Evolutionary conservation across 2,888 invertebrate species (phyloP).

Genomic region (Keiferia lycopersicella): DNA sequence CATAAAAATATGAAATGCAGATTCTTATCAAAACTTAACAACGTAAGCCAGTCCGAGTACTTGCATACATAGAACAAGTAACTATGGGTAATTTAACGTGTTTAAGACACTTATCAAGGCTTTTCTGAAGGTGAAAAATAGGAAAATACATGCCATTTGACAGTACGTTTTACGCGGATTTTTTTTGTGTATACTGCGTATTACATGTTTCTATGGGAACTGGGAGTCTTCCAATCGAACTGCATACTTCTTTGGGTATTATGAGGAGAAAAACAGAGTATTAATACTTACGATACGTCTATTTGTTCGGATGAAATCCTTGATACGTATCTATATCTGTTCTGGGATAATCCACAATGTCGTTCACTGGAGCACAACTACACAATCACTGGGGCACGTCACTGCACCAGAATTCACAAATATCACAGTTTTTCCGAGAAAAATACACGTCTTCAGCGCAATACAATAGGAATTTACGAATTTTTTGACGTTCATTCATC

Average conservation of each 20-base stretch:
- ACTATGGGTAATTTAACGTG: slow-evolving; percentile 15
- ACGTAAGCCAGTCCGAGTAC: not conserved
- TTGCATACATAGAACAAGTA: not conserved
- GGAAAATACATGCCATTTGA: not conserved
- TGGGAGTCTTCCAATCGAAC: not conserved
- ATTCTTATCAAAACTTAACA: not conserved
- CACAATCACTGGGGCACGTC: slow-evolving; percentile 50
- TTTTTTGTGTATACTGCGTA: not conserved
- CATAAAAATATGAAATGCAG: slow-evolving; percentile 17
- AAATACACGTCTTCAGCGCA: slow-evolving; percentile 62
- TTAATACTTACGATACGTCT: slow-evolving; percentile 71
- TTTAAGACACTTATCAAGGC: slow-evolving; percentile 24
- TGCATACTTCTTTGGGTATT: not conserved
- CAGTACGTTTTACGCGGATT: not conserved
- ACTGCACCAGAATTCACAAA: slow-evolving; percentile 43
- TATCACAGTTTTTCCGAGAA: slow-evolving; percentile 46
- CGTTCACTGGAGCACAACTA: slow-evolving; percentile 41
- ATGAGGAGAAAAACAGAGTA: slow-evolving; percentile 34
- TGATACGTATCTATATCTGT: slow-evolving; percentile 44
- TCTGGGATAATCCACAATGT: slow-evolving; percentile 45
- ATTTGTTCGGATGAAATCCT: slow-evolving; percentile 52
- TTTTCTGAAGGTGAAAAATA: slow-evolving; percentile 23
- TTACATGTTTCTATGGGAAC: not conserved
- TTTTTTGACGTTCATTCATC: slow-evolving; percentile 50
- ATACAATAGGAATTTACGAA: slow-evolving; percentile 44